phyloP scores from a whole-genome alignment of 2,113 vertebrate genomes.

The Capricornis sumatraensis region DNA sequence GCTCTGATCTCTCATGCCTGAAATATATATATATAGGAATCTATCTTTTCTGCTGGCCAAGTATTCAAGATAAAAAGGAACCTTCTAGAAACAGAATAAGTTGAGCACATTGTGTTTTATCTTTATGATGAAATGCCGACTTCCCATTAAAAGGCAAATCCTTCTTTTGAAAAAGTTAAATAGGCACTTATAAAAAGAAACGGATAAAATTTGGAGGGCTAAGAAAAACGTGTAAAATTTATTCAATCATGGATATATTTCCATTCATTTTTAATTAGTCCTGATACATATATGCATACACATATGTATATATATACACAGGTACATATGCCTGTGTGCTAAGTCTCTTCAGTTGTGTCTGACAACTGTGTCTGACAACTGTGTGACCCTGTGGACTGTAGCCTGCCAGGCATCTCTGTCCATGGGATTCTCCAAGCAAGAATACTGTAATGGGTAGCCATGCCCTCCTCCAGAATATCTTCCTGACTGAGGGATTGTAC shows the following conservation, averaged over 20 bases:
- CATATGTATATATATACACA: not conserved
- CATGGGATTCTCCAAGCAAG: not conserved
- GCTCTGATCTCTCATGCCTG: slow-evolving; percentile 1
- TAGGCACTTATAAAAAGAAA: not conserved
- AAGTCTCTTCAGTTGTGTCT: not conserved
- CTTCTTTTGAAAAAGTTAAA: slow-evolving; percentile 15
- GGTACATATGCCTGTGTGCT: not conserved
- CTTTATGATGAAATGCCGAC: slow-evolving; percentile 6
- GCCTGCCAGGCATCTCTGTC: not conserved
- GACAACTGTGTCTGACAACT: not conserved
- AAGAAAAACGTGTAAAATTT: slow-evolving; percentile 13
- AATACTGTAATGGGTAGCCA: not conserved
- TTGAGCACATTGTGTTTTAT: slow-evolving; percentile 8
- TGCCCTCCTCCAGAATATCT: not conserved
- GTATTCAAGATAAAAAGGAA: slow-evolving; percentile 25
- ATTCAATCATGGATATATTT: not conserved
- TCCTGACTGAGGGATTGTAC: not conserved
- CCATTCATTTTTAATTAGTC: not conserved
- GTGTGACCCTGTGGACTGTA: not conserved
- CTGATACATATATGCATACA: not conserved
- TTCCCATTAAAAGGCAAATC: slow-evolving; percentile 37
- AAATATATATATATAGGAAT: slow-evolving; percentile 12
- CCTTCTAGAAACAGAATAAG: slow-evolving; percentile 17
- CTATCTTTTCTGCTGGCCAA: slow-evolving; percentile 22
- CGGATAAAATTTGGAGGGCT: not conserved